phyloP scores from a whole-genome alignment of 2,113 vertebrate species.

The Mola mola region DNA sequence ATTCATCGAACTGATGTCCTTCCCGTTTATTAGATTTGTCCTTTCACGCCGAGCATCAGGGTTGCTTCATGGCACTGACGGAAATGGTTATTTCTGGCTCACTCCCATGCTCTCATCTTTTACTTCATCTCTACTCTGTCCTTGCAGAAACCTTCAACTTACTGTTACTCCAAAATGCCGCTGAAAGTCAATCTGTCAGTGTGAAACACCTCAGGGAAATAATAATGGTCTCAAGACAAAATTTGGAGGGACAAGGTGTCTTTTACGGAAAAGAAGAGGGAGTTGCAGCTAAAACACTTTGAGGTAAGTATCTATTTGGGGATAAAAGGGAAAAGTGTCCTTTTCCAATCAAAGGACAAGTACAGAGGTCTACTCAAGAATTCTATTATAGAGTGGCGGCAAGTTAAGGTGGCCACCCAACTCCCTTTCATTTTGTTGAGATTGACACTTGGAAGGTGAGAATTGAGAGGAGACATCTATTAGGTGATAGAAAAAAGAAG shows the following conservation, averaged over 20 bases:
- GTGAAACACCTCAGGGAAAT: constrained; percentile 52
- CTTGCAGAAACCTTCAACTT: constrained; percentile 37
- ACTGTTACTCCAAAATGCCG: constrained; percentile 29
- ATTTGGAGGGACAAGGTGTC: constrained; percentile 10
- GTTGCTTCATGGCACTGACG: constrained; percentile 62
- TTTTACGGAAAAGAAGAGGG: background rate
- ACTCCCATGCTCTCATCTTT: constrained; percentile 40
- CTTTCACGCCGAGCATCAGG: constrained; percentile 47
- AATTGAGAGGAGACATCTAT: constrained; percentile 3
- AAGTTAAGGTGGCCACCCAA: background rate
- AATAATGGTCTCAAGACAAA: constrained; percentile 41
- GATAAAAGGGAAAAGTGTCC: background rate
- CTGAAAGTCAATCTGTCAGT: constrained; percentile 63
- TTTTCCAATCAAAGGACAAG: constrained; percentile 18
- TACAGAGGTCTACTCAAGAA: constrained; percentile 2
- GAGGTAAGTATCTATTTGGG: constrained; percentile 7
- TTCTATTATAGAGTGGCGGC: constrained; percentile 3
- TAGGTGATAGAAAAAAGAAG: background rate
- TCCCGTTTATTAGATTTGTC: constrained; percentile 31
- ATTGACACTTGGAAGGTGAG: constrained; percentile 6
- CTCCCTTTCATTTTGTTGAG: constrained; percentile 20
- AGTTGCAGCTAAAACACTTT: constrained; percentile 6
- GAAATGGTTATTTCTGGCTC: constrained; percentile 41
- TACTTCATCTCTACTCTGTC: constrained; percentile 59
- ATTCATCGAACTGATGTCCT: constrained; percentile 26